Evolutionary conservation across 2,797 vertebrate species (phyloP), one percentile per base, ranked within the genome.

Genomic region (Halcyon smyrnensis): DNA sequence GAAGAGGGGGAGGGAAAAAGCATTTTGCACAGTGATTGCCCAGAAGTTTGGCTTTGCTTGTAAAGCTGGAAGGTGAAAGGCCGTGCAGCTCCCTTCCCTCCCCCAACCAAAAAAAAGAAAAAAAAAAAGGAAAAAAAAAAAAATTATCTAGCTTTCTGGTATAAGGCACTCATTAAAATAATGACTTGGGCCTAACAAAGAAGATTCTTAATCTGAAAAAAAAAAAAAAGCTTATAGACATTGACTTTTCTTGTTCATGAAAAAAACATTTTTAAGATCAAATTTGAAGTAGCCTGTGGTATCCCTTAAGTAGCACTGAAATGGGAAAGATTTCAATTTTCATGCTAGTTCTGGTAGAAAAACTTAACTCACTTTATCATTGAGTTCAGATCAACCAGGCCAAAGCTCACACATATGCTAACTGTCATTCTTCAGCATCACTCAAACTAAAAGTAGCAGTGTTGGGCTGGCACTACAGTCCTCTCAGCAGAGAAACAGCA

Each of bases 61-160:
- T 97, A 95, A 95, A 96, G 85, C 67, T 95, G 90, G 91, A 97
- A 91, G 97, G 95, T 93, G 93, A 97, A 97, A 96, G 94, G 95
- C 94, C 37, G 1, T 3, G n/a, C 45, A 65, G 50, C 39, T 90
- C 63, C 11, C 65, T 75, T 82, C 62, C 67, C 83, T 89, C 36
- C 77, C 54, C 32, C 12, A 28, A 30, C 7, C 28, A 32, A 53
- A 30, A 53, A 53, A 53, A n/a, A 54, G 17, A 17, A 4, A 27
- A 37, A 53, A 67, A 80, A 53, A 6, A 41, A 41, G 6, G 15
- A 64, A 17, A 5, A 19, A 46, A 46, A 46, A 11, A 46, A 46
- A 46, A 7, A 23, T 45, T 43, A 43, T 43, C 17, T 17, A 43
- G 43, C 15, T 41, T 41, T 41, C 41, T 41, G 41, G 41, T 43